Percentiles rank a stretch among this genome's conserved stretches.
Evolutionary conservation across 2,797 vertebrate genomes (phyloP).

Genomic region (Tauraco hartlaubi): DNA sequence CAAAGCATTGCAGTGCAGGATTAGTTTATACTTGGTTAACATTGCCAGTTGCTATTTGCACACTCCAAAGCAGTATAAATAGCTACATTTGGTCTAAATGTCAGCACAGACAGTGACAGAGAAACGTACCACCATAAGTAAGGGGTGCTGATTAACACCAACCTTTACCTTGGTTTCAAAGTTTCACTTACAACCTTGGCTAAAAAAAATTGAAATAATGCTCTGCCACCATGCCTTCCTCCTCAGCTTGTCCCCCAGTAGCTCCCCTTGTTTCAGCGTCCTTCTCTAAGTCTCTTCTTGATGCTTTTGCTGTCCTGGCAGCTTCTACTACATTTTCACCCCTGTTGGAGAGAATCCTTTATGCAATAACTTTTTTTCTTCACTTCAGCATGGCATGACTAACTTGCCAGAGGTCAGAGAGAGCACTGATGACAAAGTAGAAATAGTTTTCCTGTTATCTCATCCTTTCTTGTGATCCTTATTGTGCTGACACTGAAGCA

Average conservation of each 20-base stretch:
- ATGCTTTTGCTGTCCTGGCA: neutral
- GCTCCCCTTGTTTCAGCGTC: too few species aligned
- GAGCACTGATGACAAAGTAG: neutral
- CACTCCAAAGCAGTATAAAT: neutral
- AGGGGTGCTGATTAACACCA: neutral
- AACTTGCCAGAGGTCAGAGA: neutral
- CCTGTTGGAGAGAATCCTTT: neutral
- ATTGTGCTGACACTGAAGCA: neutral
- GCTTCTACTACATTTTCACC: neutral
- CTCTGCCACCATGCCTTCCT: too few species aligned
- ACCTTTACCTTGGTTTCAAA: neutral
- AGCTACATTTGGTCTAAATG: neutral
- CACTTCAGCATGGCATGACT: neutral
- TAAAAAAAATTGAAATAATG: neutral
- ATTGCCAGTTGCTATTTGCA: neutral
- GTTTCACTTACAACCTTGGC: neutral
- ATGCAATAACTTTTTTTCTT: neutral
- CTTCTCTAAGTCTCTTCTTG: neutral
- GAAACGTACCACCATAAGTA: neutral
- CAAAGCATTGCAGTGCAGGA: neutral
- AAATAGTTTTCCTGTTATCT: neutral
- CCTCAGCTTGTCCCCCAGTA: too few species aligned
- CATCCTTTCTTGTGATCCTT: neutral
- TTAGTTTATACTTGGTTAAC: neutral
- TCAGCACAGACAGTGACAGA: neutral